A percentile compares a stretch with the other conserved stretches of the same genome.
Conservation (phyloP, 2,797 vertebrate species). For the Syndactyla subalaris region DNA sequence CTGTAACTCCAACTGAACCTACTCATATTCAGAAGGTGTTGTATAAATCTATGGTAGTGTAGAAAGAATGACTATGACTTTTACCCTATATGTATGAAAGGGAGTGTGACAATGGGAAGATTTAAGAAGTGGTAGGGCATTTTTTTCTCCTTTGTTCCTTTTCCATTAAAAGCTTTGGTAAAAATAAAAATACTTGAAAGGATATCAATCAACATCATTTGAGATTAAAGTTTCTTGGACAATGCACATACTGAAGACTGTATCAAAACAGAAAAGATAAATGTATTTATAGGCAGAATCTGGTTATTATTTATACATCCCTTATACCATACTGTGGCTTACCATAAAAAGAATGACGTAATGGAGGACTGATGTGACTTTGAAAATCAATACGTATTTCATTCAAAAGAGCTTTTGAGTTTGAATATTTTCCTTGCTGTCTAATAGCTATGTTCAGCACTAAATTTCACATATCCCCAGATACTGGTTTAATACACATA, state of each 20-base stretch:
- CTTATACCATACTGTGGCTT: background rate
- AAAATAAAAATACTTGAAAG: background rate
- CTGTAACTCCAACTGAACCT: background rate
- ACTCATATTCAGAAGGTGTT: background rate
- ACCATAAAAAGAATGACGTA: background rate
- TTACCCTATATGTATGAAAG: background rate
- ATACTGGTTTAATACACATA: constrained; percentile 54
- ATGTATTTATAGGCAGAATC: background rate
- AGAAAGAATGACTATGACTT: background rate
- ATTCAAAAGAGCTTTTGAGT: constrained; percentile 6
- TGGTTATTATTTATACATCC: background rate
- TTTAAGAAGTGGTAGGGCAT: fast-evolving
- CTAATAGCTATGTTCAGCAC: constrained; percentile 25
- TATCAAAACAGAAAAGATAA: background rate
- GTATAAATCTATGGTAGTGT: background rate
- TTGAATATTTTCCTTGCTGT: constrained; percentile 45
- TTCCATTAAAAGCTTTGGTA: background rate
- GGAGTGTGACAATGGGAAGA: background rate
- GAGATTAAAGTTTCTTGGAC: background rate
- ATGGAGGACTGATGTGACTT: background rate
- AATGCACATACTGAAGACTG: background rate
- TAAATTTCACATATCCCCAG: constrained; percentile 62
- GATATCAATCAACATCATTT: background rate
- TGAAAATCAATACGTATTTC: constrained; percentile 58
- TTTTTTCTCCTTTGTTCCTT: background rate